Evolutionary conservation across 2,113 vertebrate genomes (phyloP).

Genomic region (Peromyscus californicus): DNA sequence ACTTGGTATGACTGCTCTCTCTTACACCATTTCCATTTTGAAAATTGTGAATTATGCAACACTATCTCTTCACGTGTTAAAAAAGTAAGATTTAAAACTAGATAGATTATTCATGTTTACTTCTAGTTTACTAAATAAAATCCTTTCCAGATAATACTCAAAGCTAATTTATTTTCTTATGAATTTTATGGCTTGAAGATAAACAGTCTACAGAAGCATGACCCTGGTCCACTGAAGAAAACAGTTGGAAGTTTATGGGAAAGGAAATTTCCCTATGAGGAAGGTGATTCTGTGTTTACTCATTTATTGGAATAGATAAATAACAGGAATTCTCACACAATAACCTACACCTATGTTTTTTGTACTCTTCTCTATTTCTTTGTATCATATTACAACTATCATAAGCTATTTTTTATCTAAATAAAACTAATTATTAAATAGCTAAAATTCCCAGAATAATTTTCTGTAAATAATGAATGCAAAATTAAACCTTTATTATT

Average conservation of each 20-base stretch:
- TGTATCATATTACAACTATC: background rate
- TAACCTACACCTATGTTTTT: background rate
- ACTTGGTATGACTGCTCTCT: background rate
- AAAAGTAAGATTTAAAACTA: background rate
- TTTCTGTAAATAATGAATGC: background rate
- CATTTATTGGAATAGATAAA: background rate
- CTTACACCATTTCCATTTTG: background rate
- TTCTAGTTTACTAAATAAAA: background rate
- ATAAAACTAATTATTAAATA: constrained; percentile 9
- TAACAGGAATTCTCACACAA: background rate
- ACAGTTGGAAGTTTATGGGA: background rate
- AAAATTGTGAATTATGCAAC: background rate
- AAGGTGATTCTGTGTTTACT: background rate
- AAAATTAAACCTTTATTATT: constrained; percentile 41
- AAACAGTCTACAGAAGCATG: background rate
- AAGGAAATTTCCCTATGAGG: too few relatives aligned
- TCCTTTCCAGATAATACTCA: background rate
- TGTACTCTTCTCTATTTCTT: background rate
- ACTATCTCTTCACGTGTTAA: background rate
- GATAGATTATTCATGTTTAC: background rate
- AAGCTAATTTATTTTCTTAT: background rate
- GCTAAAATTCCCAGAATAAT: constrained; percentile 7
- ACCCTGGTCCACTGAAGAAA: background rate
- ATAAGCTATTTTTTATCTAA: background rate
- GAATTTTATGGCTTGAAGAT: background rate